phyloP scores from a whole-genome alignment of 2,797 vertebrate genomes.

The Chaunax sp. region DNA sequence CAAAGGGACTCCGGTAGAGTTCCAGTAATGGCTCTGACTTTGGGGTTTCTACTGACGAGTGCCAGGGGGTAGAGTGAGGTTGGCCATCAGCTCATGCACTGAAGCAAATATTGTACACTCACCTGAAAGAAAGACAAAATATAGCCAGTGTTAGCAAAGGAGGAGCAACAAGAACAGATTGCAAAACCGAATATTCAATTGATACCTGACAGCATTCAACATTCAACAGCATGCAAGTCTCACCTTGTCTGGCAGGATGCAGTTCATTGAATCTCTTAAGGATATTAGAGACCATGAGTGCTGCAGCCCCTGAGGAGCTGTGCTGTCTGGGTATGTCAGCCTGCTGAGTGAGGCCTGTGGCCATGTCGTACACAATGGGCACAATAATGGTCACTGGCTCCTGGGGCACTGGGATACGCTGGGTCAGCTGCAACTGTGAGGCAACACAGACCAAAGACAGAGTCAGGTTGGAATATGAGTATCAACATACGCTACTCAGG shows the following conservation, averaged over 20 bases:
- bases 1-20: conserved; percentile 12
- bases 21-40: conserved; percentile 15
- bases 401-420: conserved; percentile 92
- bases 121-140: conserved; percentile 82
- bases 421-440: conserved; percentile 95
- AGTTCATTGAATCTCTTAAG: conserved; percentile 98
- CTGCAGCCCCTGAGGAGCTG: conserved; percentile 96
- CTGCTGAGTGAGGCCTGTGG: conserved; percentile 96
- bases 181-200: neutral
- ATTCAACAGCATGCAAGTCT: conserved; percentile 37
- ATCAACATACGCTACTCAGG: neutral
- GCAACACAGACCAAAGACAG: conserved; percentile 14
- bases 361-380: conserved; percentile 99
- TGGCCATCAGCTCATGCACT: conserved; percentile 98
- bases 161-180: neutral
- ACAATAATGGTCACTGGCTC: conserved; percentile 98
- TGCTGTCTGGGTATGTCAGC: conserved; percentile 98
- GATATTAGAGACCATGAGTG: conserved; percentile 98
- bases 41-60: conserved; percentile 86
- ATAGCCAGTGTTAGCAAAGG: neutral
- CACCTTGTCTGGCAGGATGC: conserved; percentile 96
- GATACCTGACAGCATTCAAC: conserved; percentile 33
- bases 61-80: conserved; percentile 92
- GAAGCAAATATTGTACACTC: conserved; percentile 99
- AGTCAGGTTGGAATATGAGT: neutral